These are phyloP conservation scores for Paracyprichromis sp. DNA, from an alignment of 2,113 vertebrate species.

Conservation along the genomic window DNA sequence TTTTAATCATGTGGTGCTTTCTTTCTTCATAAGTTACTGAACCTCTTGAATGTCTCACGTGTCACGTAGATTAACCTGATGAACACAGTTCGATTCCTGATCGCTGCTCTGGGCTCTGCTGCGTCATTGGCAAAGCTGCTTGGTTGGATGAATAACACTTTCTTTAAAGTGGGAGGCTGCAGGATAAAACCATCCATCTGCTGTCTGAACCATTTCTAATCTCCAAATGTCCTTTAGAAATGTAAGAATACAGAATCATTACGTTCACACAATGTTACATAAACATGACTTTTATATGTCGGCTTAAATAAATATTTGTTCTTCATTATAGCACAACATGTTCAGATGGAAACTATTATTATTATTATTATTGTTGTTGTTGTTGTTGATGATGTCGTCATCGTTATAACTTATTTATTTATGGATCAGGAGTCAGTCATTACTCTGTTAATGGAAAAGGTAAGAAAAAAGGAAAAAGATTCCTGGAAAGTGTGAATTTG, in stretches of 20 bases:
- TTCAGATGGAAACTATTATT: not conserved
- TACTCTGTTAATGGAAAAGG: not conserved
- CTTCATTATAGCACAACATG: not conserved
- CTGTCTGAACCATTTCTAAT: not conserved
- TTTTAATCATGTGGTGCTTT: not conserved
- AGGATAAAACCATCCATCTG: not conserved
- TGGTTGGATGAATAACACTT: not conserved
- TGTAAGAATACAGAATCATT: not conserved
- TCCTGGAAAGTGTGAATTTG: not conserved
- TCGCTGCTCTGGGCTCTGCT: not conserved
- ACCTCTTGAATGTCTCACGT: not conserved
- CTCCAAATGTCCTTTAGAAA: not conserved
- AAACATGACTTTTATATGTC: not conserved
- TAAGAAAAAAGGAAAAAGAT: not conserved
- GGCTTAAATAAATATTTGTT: not conserved
- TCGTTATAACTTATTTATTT: not conserved
- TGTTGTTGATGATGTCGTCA: not conserved
- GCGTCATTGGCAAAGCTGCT: not conserved
- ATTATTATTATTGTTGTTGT: fast-evolving
- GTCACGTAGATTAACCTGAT: not conserved
- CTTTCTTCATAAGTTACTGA: not conserved
- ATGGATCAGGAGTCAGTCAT: not conserved
- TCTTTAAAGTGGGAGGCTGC: not conserved
- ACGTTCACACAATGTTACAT: not conserved
- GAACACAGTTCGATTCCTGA: not conserved